phyloP scores from a whole-genome alignment of 2,797 vertebrate genomes.

The Sebastes kiyomatsui region DNA sequence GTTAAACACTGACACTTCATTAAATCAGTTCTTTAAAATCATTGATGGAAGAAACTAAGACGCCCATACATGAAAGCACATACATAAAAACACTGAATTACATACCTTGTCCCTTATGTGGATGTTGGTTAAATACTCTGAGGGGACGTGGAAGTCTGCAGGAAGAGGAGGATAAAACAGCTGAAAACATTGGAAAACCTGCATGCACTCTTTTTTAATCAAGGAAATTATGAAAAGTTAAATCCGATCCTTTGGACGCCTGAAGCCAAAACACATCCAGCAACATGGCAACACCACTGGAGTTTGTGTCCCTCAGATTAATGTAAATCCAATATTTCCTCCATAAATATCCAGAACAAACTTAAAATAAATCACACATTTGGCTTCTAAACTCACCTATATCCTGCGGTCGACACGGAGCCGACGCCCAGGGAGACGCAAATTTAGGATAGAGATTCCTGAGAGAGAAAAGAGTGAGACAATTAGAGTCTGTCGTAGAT shows the following conservation, averaged over 20 bases:
- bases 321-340: neutral
- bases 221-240: neutral
- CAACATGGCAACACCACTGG: neutral
- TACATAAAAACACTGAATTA: too few species aligned
- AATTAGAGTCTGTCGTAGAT: too few species aligned
- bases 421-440: slow-evolving; percentile 97
- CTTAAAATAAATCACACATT: neutral
- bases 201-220: too few species aligned
- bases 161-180: neutral
- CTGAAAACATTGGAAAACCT: neutral
- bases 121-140: slow-evolving; percentile 97
- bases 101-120: slow-evolving; percentile 94
- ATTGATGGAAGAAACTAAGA: too few species aligned
- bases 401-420: slow-evolving; percentile 98
- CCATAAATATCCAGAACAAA: neutral
- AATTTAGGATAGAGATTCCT: slow-evolving; percentile 87
- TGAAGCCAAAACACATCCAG: neutral
- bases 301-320: neutral
- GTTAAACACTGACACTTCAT: too few species aligned
- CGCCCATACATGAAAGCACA: neutral
- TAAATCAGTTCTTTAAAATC: too few species aligned
- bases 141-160: slow-evolving; percentile 97
- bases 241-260: neutral
- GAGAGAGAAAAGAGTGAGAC: neutral
- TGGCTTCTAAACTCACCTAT: slow-evolving; percentile 85